Evolutionary conservation across 2,888 invertebrate species (phyloP).

Genomic region (Carpatolechia fugitivella): DNA sequence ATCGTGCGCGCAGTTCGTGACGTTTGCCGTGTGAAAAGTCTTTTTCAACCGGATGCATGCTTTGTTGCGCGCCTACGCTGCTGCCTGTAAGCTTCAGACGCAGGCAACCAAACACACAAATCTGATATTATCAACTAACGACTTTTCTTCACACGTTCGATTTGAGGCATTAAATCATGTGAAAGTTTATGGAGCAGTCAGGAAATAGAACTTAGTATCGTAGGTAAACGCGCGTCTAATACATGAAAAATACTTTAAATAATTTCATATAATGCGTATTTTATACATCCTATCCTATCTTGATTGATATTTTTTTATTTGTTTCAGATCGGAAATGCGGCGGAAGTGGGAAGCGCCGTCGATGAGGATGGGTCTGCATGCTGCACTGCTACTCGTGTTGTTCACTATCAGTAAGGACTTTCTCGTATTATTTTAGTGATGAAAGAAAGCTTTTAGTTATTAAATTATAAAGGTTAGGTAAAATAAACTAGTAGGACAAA

Average conservation of each 20-base stretch:
- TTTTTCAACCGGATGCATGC: constrained; percentile 15
- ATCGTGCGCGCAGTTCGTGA: constrained; percentile 11
- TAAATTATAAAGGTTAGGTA: too few species aligned
- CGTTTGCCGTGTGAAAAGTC: constrained; percentile 16
- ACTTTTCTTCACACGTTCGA: constrained; percentile 1
- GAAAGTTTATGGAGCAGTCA: background rate
- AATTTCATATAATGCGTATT: too few species aligned
- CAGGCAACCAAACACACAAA: background rate
- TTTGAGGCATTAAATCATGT: background rate
- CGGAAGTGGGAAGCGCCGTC: constrained; percentile 44
- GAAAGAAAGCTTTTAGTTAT: too few species aligned
- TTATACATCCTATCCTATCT: too few species aligned
- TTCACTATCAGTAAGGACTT: constrained; percentile 18
- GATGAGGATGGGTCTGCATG: constrained; percentile 38
- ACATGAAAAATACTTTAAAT: too few species aligned
- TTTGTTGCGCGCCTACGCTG: background rate
- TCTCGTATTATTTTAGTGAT: background rate
- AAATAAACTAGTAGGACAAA: too few species aligned
- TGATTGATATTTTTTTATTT: constrained; percentile 16
- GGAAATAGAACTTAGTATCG: background rate
- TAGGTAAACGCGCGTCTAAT: too few species aligned
- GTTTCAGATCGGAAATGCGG: constrained; percentile 57
- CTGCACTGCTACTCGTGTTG: constrained; percentile 34
- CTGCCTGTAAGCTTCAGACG: constrained; percentile 7
- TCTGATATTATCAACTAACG: constrained; percentile 3